Evolutionary conservation across 2,797 vertebrate genomes (phyloP).

Genomic region (Zalophus californianus): DNA sequence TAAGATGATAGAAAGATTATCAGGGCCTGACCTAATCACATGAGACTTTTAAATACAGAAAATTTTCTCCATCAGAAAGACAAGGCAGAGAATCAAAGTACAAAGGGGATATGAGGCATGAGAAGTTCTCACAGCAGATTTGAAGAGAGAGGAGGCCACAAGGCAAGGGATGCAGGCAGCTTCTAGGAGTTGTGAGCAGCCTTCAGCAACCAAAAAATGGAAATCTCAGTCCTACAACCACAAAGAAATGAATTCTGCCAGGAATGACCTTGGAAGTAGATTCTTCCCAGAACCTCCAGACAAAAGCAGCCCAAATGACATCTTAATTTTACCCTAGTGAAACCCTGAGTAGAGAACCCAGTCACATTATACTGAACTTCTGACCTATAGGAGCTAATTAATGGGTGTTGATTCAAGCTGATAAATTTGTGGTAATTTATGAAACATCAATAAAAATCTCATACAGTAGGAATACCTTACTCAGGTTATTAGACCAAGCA

Average conservation of each 20-base stretch:
- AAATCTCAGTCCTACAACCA: background rate
- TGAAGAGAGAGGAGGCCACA: background rate
- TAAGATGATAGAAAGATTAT: conserved; percentile 32
- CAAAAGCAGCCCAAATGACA: background rate
- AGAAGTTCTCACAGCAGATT: background rate
- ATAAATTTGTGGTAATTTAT: background rate
- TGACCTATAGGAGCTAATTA: background rate
- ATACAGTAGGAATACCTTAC: background rate
- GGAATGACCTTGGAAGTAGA: background rate
- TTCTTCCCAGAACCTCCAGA: background rate
- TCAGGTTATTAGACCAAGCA: background rate
- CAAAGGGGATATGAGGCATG: background rate
- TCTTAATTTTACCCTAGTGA: background rate
- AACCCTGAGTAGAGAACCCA: background rate
- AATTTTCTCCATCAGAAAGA: background rate
- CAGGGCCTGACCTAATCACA: conserved; percentile 19
- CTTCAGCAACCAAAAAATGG: background rate
- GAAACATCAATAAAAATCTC: background rate
- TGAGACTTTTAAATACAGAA: background rate
- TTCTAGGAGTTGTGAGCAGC: background rate
- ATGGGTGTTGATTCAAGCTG: background rate
- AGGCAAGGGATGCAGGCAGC: background rate
- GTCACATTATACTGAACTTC: background rate
- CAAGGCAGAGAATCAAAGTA: background rate
- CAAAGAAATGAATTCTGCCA: background rate